Evolutionary conservation across 2,888 invertebrate species (phyloP), one percentile per base, ranked within the genome.

Genomic region (Cantharis flavilabris): DNA sequence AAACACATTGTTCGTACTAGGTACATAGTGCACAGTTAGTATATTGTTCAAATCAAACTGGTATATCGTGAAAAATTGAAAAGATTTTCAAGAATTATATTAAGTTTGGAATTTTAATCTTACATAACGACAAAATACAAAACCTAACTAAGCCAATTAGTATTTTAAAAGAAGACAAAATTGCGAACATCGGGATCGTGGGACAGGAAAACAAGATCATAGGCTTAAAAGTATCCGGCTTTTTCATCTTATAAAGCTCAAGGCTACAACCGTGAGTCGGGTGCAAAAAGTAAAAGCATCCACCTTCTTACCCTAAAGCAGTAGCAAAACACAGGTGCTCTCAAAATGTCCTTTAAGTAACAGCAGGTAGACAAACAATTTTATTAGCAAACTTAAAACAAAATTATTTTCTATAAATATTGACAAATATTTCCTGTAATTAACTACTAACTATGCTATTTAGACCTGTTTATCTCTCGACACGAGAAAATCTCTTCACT

Each of bases 171-270:
- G 69, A 70, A 76, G 72, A 77, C 62, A 70, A 71, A 70, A 71
- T 72, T 76, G 75, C 75, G 65, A 75, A 76, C 70, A 73, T 71
- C 67, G 18, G 67, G 77, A 77, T 79, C 80, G 80, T 79, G 77
- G 80, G 77, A 80, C 77, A 80, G 79, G 77, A 80, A 80, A 80
- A 80, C 71, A 80, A 77, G 80, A 80, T 80, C 77, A 80, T 73
- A 69, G 65, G 77, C 73, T 77, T 77, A 77, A 62, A 69, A 33
- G 70, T 77, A 80, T 80, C 79, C 80, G 80, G 80, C 80, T 79
- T 71, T 72, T 70, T 62, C 62, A 49, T 62, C 26, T 13, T 33
- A 62, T 18, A 20, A 70, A 69, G 69, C 75, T 77, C 78, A 78
- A 78, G 75, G 78, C 62, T 78, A 64, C 69, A 62, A 70, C 69